Base-by-base conservation (phyloP, 2,888 invertebrate species). In the Meiosimyza decipiens region DNA sequence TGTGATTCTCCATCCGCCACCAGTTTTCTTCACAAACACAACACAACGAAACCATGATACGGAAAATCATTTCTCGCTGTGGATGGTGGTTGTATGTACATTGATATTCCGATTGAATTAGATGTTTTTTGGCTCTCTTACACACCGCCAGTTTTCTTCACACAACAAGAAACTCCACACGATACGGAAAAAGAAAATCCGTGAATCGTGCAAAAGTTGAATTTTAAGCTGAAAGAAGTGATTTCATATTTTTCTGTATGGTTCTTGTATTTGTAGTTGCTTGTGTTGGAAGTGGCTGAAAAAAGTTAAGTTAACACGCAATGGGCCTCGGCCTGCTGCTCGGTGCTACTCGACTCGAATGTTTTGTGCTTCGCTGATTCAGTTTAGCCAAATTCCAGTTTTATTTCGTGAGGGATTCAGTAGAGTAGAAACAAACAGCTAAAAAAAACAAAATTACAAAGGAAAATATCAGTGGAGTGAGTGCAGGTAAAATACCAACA, bases 281-380 rank as follows among this genome's bases (percentile, higher is more conserved):
- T 67, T 50, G 54, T 5, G 64, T 59, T 63, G 71, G 55, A 62
- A 72, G 71, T 75, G 74, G 51, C 71, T 71, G 73, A 77, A 75
- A 75, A 77, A 76, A 77, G 73, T 76, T 73, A 73, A 77, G 75
- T 71, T 73, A 79, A 75, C 77, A 79, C 77, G 76, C 79, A 77
- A 79, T 75, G 74, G 66, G 69, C 72, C 69, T 71, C 71, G 72
- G 72, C 74, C 71, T 72, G 76, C 73, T 69, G 74, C 75, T 74
- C 72, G 75, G 70, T 66, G 70, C 60, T 51, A 62, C 6, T 28
- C 62, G 62, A 62, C 60, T 70, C 62, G 60, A 62, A 62, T 60
- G 62, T 62, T 70, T 70, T 62, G 62, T 70, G 63, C 62, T 52
- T 70, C 47, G 70, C 54, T 63, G 62, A 54, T 55, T 70, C 63